These are phyloP conservation scores for Bombus sylvicola DNA, from an alignment of 1,140 invertebrate genomes.

Conservation along the genomic window DNA sequence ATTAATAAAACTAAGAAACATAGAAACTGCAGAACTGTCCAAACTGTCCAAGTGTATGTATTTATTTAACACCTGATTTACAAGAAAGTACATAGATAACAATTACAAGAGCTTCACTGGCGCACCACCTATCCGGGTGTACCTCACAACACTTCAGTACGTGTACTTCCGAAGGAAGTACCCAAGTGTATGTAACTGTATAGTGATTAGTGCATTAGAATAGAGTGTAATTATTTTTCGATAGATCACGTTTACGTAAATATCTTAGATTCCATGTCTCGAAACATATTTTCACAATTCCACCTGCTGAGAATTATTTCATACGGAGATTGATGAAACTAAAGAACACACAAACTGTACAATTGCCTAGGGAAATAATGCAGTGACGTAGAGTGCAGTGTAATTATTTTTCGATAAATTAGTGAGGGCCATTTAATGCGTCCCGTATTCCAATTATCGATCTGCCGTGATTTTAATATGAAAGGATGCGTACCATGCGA, in stretches of 20 bases:
- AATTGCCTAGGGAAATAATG: not conserved
- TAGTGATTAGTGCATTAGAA: no score
- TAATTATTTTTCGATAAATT: conserved; percentile 7
- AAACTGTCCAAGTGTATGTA: no score
- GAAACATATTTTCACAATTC: no score
- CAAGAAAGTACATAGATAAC: no score
- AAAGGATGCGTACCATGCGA: conserved; percentile 13
- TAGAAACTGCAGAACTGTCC: no score
- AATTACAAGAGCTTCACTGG: no score
- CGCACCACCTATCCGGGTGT: accelerated
- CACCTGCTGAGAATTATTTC: not conserved
- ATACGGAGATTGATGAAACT: not conserved
- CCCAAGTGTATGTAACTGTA: no score
- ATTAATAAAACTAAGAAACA: no score
- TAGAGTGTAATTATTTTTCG: no score
- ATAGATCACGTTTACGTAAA: not conserved
- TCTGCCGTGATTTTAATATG: conserved; percentile 30
- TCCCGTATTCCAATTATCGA: conserved; percentile 28
- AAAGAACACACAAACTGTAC: not conserved
- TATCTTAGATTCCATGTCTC: not conserved
- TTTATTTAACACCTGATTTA: no score
- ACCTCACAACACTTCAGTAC: conserved; percentile 83
- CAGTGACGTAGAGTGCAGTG: not conserved
- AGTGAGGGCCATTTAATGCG: not conserved
- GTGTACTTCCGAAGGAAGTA: not conserved